Percentiles rank a stretch among this genome's conserved stretches.
These are phyloP conservation scores for Terrapene triunguis DNA, from an alignment of 2,113 vertebrate species.

Conservation along the genomic window DNA sequence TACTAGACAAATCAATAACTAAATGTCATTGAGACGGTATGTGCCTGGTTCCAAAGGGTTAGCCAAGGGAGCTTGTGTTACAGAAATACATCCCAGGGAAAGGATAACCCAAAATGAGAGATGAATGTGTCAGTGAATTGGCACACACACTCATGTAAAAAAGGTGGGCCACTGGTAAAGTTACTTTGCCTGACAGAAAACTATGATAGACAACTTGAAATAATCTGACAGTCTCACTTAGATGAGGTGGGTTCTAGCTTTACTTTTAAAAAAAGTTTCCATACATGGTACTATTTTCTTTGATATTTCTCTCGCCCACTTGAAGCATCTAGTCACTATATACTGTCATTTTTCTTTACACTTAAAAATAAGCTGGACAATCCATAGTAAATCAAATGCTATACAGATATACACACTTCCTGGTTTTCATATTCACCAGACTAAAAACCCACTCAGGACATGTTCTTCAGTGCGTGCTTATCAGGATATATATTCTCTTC, in stretches of 20 bases:
- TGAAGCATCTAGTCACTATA: not conserved
- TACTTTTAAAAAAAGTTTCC: not conserved
- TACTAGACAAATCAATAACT: not conserved
- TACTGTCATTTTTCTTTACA: not conserved
- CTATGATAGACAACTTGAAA: not conserved
- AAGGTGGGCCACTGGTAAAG: rapidly evolving
- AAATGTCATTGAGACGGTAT: not conserved
- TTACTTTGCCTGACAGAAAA: not conserved
- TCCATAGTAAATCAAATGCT: not conserved
- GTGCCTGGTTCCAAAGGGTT: not conserved
- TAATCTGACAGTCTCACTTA: not conserved
- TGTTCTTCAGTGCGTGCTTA: not conserved
- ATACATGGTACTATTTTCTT: not conserved
- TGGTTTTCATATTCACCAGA: not conserved
- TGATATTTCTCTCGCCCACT: not conserved
- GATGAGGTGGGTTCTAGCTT: not conserved
- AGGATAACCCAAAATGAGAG: not conserved
- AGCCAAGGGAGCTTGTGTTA: not conserved
- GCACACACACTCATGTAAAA: not conserved
- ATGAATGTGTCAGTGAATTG: not conserved
- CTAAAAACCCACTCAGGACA: not conserved
- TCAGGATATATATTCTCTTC: not conserved
- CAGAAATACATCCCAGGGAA: not conserved
- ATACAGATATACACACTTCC: not conserved
- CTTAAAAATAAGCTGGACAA: not conserved